Base-by-base conservation (phyloP, 2,797 vertebrate species). In the Manis javanica region DNA sequence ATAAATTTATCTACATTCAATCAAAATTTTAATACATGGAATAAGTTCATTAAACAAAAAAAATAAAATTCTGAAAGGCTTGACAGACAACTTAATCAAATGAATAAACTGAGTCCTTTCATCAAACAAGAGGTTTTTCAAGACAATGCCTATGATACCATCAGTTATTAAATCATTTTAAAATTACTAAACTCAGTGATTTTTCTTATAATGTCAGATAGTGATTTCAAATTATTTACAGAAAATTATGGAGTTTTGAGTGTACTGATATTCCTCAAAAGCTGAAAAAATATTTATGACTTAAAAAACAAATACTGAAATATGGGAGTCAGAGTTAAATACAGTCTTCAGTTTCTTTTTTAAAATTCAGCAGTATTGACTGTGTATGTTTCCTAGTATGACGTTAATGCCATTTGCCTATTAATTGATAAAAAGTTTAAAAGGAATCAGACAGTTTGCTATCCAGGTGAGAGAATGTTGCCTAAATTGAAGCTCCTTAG, bases 41-140 rank as follows among this genome's bases (percentile, higher is more conserved):
- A 92, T 51, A 83, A 49, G 11, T 75, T 90, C 72, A 86, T 6
- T 93, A 91, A 79, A 23, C n/a, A 84, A 82, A 87, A 55, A 55
- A 11, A 90, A 79, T 93, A 19, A 92, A 61, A 71, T 64, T 93
- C 51, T 79, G 66, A 95, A 89, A 63, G 7, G 10, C 3, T 63
- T 83, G 51, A 90, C 42, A 77, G 26, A 79, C 4, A 90, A 92
- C 4, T 87, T 71, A 82, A 19, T 31, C 21, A 94, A 77, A 19
- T 84, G 49, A 90, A 85, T 59, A 57, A 83, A 75, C 2, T 72
- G 3, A 84, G 39, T 64, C 3, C 11, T 64, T 90, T 61, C 74
- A 63, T 64, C 29, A 84, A 66, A 84, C 37, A 90, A 51, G 16
- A 49, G 2, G 49, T 39, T 69, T 91, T 89, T 90, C 11, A 89